Evolutionary conservation across 2,113 vertebrate species (phyloP).

Genomic region (Dendrocopos noguchii): DNA sequence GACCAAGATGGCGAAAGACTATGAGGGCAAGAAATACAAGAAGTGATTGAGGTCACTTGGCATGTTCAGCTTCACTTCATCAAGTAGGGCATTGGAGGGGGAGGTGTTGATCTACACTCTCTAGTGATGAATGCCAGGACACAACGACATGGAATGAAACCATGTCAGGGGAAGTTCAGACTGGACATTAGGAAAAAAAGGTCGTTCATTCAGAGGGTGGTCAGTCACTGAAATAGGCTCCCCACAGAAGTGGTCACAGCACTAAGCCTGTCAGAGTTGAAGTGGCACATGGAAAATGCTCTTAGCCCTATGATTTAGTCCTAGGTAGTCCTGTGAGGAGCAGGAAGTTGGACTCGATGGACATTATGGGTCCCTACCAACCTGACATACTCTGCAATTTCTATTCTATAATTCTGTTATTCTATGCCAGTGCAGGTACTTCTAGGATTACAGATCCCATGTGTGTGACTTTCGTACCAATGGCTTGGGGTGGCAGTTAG

Average conservation of each 20-base stretch:
- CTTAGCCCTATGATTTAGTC: neutral
- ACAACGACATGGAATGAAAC: too few relatives aligned
- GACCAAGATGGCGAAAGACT: too few relatives aligned
- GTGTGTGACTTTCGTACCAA: neutral
- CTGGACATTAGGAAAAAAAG: neutral
- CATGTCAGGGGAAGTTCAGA: too few relatives aligned
- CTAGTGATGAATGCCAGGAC: too few relatives aligned
- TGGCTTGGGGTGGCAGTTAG: neutral
- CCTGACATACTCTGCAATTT: neutral
- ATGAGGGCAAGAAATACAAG: neutral
- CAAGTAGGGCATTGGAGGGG: accelerated
- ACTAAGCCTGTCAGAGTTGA: neutral
- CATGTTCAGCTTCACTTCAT: neutral
- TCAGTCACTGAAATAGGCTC: neutral
- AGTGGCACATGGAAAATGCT: neutral
- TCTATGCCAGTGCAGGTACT: neutral
- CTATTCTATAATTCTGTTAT: neutral
- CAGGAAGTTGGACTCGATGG: neutral
- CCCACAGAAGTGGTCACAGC: neutral
- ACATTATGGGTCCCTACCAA: neutral
- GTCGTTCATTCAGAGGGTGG: neutral
- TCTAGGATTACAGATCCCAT: neutral
- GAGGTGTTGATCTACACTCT: neutral
- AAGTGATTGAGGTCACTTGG: neutral
- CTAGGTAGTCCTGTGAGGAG: neutral